Percentiles rank a stretch among this genome's conserved stretches.
These are phyloP conservation scores for Polyergus mexicanus DNA, from an alignment of 1,140 invertebrate genomes.

Conservation along the genomic window DNA sequence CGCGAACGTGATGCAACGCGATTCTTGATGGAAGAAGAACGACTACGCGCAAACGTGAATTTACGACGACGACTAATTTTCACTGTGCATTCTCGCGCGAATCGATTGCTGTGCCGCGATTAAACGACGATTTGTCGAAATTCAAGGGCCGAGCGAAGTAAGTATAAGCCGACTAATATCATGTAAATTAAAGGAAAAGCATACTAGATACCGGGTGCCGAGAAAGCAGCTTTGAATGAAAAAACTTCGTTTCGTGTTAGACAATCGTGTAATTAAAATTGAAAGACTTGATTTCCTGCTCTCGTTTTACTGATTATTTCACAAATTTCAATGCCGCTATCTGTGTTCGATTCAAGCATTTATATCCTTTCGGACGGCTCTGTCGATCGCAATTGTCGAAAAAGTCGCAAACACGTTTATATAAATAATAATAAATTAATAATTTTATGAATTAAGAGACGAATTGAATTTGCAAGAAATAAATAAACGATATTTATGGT, in stretches of 20 bases:
- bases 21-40: slow-evolving; percentile 35
- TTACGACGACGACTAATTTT: slow-evolving; percentile 63
- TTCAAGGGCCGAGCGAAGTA: neutral
- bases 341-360: neutral
- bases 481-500: slow-evolving; percentile 46
- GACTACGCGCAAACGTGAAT: slow-evolving; percentile 39
- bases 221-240: neutral
- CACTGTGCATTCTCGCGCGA: slow-evolving; percentile 40
- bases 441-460: slow-evolving; percentile 2
- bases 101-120: slow-evolving; percentile 34
- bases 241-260: neutral
- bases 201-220: neutral
- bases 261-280: neutral
- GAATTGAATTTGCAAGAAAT: slow-evolving; percentile 18
- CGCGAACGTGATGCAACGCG: slow-evolving; percentile 62
- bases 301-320: neutral
- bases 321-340: slow-evolving; percentile 18
- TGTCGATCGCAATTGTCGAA: slow-evolving; percentile 15
- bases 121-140: slow-evolving; percentile 55
- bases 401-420: slow-evolving; percentile 33
- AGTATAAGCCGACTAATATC: neutral
- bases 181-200: neutral
- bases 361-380: neutral
- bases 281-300: neutral
- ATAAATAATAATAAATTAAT: slow-evolving; percentile 16